Percentiles rank a stretch among this genome's conserved stretches.
These are phyloP conservation scores for Numenius phaeopus DNA, from an alignment of 2,797 vertebrate species.

Conservation along the genomic window DNA sequence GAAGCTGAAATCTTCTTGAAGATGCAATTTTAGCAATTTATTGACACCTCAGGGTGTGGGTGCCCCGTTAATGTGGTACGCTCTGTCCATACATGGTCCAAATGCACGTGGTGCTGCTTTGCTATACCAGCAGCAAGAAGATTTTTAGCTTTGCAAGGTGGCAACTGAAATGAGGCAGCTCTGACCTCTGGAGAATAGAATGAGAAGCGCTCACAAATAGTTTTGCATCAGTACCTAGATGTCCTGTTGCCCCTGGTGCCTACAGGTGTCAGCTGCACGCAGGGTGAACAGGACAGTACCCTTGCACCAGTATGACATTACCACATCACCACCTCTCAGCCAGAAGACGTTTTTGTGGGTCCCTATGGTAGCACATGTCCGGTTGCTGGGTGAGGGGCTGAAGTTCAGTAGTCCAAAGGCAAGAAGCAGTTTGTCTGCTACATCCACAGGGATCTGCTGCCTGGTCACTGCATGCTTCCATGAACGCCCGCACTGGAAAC, in stretches of 20 bases:
- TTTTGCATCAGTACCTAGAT: background rate
- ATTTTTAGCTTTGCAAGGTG: background rate
- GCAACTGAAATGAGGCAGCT: background rate
- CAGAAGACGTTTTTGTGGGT: background rate
- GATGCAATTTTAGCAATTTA: background rate
- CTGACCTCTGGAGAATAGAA: background rate
- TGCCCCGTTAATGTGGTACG: background rate
- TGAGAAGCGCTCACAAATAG: background rate
- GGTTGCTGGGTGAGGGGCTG: background rate
- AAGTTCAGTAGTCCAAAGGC: background rate
- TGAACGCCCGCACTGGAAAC: background rate
- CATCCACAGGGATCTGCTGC: background rate
- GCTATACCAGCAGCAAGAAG: background rate
- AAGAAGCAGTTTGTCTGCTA: background rate
- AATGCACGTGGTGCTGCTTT: background rate
- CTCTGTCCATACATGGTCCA: background rate
- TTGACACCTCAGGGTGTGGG: background rate
- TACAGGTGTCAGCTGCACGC: background rate
- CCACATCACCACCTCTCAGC: background rate
- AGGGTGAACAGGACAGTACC: background rate
- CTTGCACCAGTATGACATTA: background rate
- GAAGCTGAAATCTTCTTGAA: background rate
- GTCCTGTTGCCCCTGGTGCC: background rate
- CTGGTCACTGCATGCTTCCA: background rate
- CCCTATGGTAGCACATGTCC: background rate